Percentiles rank a stretch among this genome's conserved stretches.
Conservation (phyloP, 2,888 invertebrate species). For the Trichogramma evanescens region DNA sequence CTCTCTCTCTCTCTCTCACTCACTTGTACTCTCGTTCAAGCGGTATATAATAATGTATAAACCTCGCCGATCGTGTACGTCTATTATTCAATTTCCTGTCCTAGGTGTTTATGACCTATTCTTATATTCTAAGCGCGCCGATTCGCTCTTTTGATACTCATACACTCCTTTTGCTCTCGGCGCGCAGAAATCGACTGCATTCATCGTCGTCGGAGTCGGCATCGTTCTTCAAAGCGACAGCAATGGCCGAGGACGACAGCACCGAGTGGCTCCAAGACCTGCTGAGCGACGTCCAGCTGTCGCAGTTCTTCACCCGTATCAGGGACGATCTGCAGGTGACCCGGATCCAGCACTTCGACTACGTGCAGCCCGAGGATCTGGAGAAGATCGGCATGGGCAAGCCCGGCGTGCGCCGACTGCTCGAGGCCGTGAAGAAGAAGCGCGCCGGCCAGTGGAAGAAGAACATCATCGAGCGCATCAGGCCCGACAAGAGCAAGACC, state of each 20-base stretch:
- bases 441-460: constrained; percentile 75
- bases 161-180: too few species aligned
- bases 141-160: too few species aligned
- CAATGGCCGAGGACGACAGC: constrained; percentile 51
- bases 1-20: too few species aligned
- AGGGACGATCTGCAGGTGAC: constrained; percentile 90
- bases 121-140: too few species aligned
- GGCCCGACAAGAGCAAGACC: constrained; percentile 47
- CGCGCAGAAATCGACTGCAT: not conserved
- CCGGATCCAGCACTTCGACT: constrained; percentile 90
- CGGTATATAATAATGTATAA: too few species aligned
- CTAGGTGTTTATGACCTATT: too few species aligned
- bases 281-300: constrained; percentile 81
- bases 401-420: constrained; percentile 81
- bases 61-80: too few species aligned
- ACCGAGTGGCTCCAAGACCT: constrained; percentile 81
- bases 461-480: constrained; percentile 74
- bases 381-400: constrained; percentile 91
- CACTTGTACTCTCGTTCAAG: too few species aligned
- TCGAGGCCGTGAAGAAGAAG: constrained; percentile 88
- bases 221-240: not conserved
- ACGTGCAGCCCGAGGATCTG: constrained; percentile 90
- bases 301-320: constrained; percentile 82
- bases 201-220: not conserved
- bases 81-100: too few species aligned